A percentile compares a stretch with the other conserved stretches of the same genome.
Evolutionary conservation across 1,140 invertebrate species (phyloP).

Genomic region (Papilio dardanus): DNA sequence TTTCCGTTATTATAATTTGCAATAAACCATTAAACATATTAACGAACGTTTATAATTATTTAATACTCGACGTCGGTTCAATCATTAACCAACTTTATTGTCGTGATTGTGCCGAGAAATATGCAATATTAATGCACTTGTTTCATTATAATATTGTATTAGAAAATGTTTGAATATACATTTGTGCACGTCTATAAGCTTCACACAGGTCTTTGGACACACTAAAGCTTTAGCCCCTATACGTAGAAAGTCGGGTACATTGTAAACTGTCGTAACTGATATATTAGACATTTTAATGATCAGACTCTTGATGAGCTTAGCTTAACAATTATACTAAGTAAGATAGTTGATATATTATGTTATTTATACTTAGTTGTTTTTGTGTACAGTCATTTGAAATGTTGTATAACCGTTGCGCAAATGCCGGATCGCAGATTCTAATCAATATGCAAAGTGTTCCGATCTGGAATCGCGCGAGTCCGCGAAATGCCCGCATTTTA

Average conservation of each 20-base stretch:
- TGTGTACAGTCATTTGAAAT: background rate
- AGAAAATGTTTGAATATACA: background rate
- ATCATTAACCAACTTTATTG: conserved; percentile 22
- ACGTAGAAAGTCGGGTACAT: no score
- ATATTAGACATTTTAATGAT: no score
- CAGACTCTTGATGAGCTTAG: no score
- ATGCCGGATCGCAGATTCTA: conserved; percentile 48
- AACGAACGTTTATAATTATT: conserved; percentile 33
- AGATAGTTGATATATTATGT: background rate
- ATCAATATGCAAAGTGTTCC: conserved; percentile 67
- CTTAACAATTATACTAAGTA: no score
- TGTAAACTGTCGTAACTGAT: no score
- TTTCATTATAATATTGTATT: conserved; percentile 7
- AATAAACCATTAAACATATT: conserved; percentile 38
- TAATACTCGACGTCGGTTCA: conserved; percentile 24
- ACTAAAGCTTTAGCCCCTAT: no score
- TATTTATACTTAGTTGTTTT: background rate
- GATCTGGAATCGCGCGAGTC: conserved; percentile 51
- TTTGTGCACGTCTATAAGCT: background rate
- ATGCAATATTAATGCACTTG: conserved; percentile 20
- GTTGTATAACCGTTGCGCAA: conserved; percentile 40
- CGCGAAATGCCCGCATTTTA: conserved; percentile 58
- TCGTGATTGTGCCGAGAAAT: conserved; percentile 19
- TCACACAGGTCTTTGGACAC: background rate
- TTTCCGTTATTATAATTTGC: conserved; percentile 55